Base-by-base conservation (phyloP, 23 tunicate genomes). In the Botrylloides violaceus region DNA sequence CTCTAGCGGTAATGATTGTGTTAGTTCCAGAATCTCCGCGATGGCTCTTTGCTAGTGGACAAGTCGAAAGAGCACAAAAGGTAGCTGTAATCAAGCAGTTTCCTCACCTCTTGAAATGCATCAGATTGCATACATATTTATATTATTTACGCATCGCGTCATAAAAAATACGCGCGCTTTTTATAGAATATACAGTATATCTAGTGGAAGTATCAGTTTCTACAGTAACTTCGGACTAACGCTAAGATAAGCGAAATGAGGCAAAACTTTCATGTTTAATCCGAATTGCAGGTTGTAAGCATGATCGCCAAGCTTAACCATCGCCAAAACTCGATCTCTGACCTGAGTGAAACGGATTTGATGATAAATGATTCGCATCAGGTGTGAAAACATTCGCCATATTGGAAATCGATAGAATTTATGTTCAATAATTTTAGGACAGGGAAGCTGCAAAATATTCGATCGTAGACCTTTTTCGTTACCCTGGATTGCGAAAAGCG, bases 21-120 rank as follows among this genome's bases (percentile, higher is more conserved):
- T 21, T 63, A 3, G 33, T 63, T 4, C 70, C 70, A 6, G 70
- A 63, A 63, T 63, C 70, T 4, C 70, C 70, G 29, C 26, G 70
- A 28, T 63, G 70, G 70, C 33, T 63, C 26, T 63, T 63, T 28
- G 35, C 35, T 15, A 9, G 19, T 4, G 70, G 33, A 4, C 32
- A 28, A 4, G 20, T 27, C 35, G 36, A 63, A 12, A 28, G 3
- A 15, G 70, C 36, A 33, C 20, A 63, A 31, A 63, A 63, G 35
- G 70, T 63, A 63, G 15, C 9, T 43, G n/a, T n/a, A n/a, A n/a
- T n/a, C n/a, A n/a, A n/a, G n/a, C n/a, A n/a, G n/a, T n/a, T n/a
- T n/a, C n/a, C n/a, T n/a, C n/a, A n/a, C n/a, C n/a, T n/a, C n/a
- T n/a, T n/a, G n/a, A n/a, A n/a, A n/a, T n/a, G 18, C 18, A 12